These are phyloP conservation scores for Cebus imitator DNA, from an alignment of 2,113 vertebrate genomes.

Conservation along the genomic window DNA sequence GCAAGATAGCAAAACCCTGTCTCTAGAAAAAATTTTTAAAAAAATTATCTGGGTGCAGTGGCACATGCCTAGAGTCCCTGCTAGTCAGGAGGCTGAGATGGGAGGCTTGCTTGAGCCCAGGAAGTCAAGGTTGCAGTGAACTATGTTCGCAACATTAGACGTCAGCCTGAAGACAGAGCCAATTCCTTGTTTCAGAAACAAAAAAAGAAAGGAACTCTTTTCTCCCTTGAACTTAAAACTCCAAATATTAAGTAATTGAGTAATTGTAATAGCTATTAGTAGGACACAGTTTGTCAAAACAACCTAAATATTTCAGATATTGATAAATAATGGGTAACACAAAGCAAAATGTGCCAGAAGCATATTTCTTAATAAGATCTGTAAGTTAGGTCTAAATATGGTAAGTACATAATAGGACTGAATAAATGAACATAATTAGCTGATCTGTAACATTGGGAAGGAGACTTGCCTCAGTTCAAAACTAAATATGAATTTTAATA, in stretches of 20 bases:
- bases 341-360: background rate
- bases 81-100: background rate
- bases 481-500: background rate
- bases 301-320: background rate
- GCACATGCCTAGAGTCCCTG: background rate
- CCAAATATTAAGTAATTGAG: background rate
- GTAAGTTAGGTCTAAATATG: background rate
- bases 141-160: background rate
- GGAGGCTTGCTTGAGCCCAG: background rate
- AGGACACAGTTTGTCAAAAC: background rate
- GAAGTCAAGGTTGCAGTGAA: background rate
- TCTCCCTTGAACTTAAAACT: background rate
- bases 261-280: background rate
- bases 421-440: background rate
- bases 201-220: background rate
- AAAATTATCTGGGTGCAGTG: background rate
- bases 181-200: background rate
- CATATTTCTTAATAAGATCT: background rate
- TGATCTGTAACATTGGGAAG: background rate
- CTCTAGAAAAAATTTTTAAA: background rate
- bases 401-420: background rate
- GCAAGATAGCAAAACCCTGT: background rate
- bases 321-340: background rate
- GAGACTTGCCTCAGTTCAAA: background rate
- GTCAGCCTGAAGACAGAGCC: background rate